Evolutionary conservation across 2,888 invertebrate genomes (phyloP).

Genomic region (Listrodromus nycthemerus): DNA sequence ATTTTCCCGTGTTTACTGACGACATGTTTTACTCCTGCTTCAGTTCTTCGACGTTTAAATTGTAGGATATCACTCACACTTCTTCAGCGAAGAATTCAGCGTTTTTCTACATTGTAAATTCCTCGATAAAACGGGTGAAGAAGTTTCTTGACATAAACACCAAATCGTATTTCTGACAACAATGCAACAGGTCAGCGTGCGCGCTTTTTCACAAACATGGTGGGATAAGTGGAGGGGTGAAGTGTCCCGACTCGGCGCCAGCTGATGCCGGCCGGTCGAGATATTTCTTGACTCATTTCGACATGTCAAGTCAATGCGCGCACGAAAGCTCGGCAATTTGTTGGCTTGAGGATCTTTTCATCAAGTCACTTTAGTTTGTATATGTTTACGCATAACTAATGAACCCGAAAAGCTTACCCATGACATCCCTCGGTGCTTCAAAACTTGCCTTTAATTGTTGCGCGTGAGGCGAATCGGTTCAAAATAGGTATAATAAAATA

Average conservation of each 20-base stretch:
- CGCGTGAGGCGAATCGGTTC: background rate
- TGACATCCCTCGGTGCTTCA: background rate
- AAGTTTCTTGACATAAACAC: background rate
- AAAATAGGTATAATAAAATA: no score
- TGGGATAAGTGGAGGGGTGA: conserved; percentile 11
- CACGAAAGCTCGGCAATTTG: background rate
- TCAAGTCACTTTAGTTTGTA: background rate
- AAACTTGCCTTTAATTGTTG: no score
- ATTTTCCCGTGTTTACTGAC: conserved; percentile 78
- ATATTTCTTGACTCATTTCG: background rate
- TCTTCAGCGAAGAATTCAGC: background rate
- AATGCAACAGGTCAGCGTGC: conserved; percentile 60
- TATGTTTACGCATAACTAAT: background rate
- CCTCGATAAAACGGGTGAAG: background rate
- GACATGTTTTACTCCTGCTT: conserved; percentile 53
- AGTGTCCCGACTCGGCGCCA: background rate
- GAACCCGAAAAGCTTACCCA: background rate
- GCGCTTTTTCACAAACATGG: conserved; percentile 47
- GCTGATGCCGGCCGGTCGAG: background rate
- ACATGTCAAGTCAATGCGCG: background rate
- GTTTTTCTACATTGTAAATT: conserved; percentile 9
- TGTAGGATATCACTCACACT: background rate
- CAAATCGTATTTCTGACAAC: conserved; percentile 17
- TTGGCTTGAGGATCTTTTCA: background rate
- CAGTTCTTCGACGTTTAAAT: background rate